Evolutionary conservation across 2,797 vertebrate species (phyloP), one percentile per base, ranked within the genome.

Genomic region (Cynodonichthys magdalenae): DNA sequence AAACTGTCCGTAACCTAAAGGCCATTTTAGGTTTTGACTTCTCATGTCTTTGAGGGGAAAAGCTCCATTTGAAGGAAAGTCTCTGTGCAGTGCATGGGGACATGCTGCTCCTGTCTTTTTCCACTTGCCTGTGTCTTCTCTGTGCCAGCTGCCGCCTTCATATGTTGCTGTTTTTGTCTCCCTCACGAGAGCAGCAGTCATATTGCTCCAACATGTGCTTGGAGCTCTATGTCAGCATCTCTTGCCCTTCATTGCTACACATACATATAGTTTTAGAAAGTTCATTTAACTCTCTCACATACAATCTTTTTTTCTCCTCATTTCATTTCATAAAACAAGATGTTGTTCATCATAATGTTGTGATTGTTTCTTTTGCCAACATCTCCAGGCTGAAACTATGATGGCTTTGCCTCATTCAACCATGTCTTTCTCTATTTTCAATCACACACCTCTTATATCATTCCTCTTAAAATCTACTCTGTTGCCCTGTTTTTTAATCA

Each of bases 1-100:
- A 61, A 75, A 55, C 63, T 90, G 92, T 93, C 85, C 66, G 71
- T 93, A 90, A 92, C 69, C 93, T 95, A 95, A 95, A 95, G 94
- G 93, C 94, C 94, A 95, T 95, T 95, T 92, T 12, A 71, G 10
- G 90, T 90, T 90, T 93, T 92, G 90, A 89, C 87, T 91, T 88
- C 83, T 91, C 89, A 86, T 90, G 90, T 93, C 90, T 92, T 75
- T 74, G 79, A 83, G 84, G 71, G 73, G 59, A 84, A 82, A 89
- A 67, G 81, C 76, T 77, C 61, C 66, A 79, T 82, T 70, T 59
- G 50, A 69, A 85, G 65, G 56, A 71, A 62, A 77, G 75, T 82
- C 66, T 66, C 64, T 77, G 79, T 84, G 77, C 69, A 54, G 56
- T 86, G 83, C 79, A 80, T 83, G 83, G 75, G 60, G 71, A 71